A percentile compares a stretch with the other conserved stretches of the same genome.
phyloP scores from a whole-genome alignment of 37 sponge, comb jelly and placozoan genomes.

The Beroe ovata region DNA sequence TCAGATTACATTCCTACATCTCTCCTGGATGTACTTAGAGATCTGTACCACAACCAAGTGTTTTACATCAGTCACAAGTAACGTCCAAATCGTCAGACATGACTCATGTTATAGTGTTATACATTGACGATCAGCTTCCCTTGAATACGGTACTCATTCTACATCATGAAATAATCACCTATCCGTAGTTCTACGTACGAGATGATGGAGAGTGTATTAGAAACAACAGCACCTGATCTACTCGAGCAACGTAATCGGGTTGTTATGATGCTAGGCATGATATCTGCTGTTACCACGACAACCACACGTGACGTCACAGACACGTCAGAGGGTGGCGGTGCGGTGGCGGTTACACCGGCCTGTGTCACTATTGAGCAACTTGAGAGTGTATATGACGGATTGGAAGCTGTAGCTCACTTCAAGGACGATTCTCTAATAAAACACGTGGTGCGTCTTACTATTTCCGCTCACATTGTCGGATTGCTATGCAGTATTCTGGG shows the following conservation, averaged over 20 bases:
- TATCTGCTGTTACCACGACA: not conserved
- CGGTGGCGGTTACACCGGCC: not conserved
- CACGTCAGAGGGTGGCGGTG: not conserved
- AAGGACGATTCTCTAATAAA: slow-evolving; percentile 31
- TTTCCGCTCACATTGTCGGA: too few relatives aligned
- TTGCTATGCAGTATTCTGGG: too few relatives aligned
- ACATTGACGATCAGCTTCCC: too few relatives aligned
- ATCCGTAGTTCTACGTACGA: too few relatives aligned
- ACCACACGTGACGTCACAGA: not conserved
- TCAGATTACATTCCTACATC: slow-evolving; percentile 27
- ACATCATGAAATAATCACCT: too few relatives aligned
- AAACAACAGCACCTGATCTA: not conserved
- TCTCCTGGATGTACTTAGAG: slow-evolving; percentile 25
- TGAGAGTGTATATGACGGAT: not conserved
- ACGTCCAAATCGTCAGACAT: too few relatives aligned
- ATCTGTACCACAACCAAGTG: slow-evolving; percentile 25
- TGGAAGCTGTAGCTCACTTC: slow-evolving; percentile 30
- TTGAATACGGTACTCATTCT: too few relatives aligned
- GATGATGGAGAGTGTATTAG: slow-evolving; percentile 15
- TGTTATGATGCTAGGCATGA: slow-evolving; percentile 36
- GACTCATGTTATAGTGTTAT: too few relatives aligned
- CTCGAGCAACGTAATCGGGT: slow-evolving; percentile 19
- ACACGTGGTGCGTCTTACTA: slow-evolving; percentile 56
- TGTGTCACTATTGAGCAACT: not conserved
- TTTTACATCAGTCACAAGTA: slow-evolving; percentile 25